Percentiles rank a stretch among this genome's conserved stretches.
phyloP scores from a whole-genome alignment of 2,888 invertebrate species.

The Drosophila fulvimacula region DNA sequence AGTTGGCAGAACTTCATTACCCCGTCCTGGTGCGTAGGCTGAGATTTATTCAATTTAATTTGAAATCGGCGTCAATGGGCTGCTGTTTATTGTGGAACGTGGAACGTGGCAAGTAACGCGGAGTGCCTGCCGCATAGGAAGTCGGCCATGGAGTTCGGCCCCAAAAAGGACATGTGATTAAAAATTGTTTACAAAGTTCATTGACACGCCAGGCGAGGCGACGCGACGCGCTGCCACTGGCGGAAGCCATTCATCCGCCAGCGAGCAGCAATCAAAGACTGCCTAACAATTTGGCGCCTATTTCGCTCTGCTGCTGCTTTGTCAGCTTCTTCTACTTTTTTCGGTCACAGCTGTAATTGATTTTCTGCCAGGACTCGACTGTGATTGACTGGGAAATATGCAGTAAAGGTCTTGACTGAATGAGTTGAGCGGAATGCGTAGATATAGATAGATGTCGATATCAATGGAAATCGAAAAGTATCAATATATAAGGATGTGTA shows the following conservation, averaged over 20 bases:
- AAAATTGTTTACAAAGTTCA: conserved; percentile 80
- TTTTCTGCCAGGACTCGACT: conserved; percentile 29
- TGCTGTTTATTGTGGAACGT: conserved; percentile 30
- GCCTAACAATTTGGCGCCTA: conserved; percentile 64
- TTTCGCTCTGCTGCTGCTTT: conserved; percentile 12
- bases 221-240: not conserved
- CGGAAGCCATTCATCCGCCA: conserved; percentile 50
- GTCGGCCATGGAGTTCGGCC: conserved; percentile 19
- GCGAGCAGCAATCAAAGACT: conserved; percentile 50
- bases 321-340: conserved; percentile 1
- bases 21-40: conserved; percentile 45
- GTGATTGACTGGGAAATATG: conserved; percentile 4
- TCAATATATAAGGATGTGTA: too few species aligned
- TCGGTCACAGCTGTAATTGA: conserved; percentile 52
- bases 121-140: conserved; percentile 6
- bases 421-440: not conserved
- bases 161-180: conserved; percentile 69
- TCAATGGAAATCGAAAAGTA: too few species aligned
- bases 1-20: conserved; percentile 64
- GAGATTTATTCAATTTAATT: conserved; percentile 79
- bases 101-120: conserved; percentile 2
- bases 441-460: too few species aligned
- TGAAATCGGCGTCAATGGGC: conserved; percentile 69
- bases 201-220: conserved; percentile 56
- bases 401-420: not conserved